A percentile compares a stretch with the other conserved stretches of the same genome.
These are phyloP conservation scores for Eugnorisma glareosa DNA, from an alignment of 2,888 invertebrate species.

Conservation along the genomic window DNA sequence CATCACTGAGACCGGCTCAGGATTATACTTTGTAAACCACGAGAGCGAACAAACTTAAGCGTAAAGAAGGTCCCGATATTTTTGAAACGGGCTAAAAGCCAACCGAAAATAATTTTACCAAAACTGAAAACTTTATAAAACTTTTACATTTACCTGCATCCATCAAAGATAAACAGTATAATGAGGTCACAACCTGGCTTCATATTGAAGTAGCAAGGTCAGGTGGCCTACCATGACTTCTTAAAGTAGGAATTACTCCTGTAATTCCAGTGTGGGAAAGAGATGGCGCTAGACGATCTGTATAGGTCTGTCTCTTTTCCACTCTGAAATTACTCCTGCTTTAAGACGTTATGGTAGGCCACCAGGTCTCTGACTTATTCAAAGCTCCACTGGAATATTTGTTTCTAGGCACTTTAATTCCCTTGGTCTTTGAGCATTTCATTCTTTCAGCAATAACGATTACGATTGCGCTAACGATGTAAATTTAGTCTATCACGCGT, in stretches of 20 bases:
- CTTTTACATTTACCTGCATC: not conserved
- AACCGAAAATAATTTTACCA: not conserved
- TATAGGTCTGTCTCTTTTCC: too few relatives aligned
- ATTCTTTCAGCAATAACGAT: too few relatives aligned
- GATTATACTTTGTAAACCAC: not conserved
- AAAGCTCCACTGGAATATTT: not conserved
- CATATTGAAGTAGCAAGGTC: not conserved
- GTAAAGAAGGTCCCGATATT: not conserved
- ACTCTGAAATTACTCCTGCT: too few relatives aligned
- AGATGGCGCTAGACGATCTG: too few relatives aligned
- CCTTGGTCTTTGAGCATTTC: not conserved
- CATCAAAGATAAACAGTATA: not conserved
- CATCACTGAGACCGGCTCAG: not conserved
- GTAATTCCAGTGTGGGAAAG: too few relatives aligned
- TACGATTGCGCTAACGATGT: too few relatives aligned
- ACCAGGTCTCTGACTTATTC: too few relatives aligned
- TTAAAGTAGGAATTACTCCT: too few relatives aligned
- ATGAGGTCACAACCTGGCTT: not conserved
- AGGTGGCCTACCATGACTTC: too few relatives aligned
- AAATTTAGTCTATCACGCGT: too few relatives aligned
- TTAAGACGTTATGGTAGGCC: too few relatives aligned
- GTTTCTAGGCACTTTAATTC: not conserved
- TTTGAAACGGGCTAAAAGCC: not conserved
- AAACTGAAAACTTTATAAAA: not conserved
- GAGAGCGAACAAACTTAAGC: not conserved